Evolutionary conservation across 2,113 vertebrate species (phyloP).

Genomic region (Sorex fumeus): DNA sequence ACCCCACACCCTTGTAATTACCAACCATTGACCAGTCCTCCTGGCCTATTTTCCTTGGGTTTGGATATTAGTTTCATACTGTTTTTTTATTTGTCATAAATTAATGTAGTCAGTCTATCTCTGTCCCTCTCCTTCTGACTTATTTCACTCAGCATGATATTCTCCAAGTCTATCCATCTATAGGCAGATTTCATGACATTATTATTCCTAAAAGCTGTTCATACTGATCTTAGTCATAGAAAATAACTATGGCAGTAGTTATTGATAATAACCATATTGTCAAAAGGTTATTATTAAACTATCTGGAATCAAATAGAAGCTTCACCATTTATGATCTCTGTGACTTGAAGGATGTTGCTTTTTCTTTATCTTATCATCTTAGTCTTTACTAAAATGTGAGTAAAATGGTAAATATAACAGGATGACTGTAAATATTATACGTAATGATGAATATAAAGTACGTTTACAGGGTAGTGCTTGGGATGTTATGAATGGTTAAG

Average conservation of each 20-base stretch:
- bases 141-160: too few relatives aligned
- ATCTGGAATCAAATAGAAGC: slow-evolving; percentile 31
- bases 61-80: too few relatives aligned
- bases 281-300: neutral
- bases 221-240: neutral
- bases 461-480: neutral
- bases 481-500: slow-evolving; percentile 21
- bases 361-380: neutral
- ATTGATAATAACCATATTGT: neutral
- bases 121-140: too few relatives aligned
- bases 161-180: too few relatives aligned
- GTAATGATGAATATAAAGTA: neutral
- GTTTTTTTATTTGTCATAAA: too few relatives aligned
- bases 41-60: too few relatives aligned
- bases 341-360: slow-evolving; percentile 35
- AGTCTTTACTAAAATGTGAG: slow-evolving; percentile 38
- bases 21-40: too few relatives aligned
- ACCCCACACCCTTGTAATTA: too few relatives aligned
- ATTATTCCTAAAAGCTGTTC: neutral
- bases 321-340: slow-evolving; percentile 19
- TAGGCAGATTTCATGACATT: too few relatives aligned
- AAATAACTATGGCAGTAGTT: neutral
- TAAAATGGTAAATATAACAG: neutral
- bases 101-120: too few relatives aligned
- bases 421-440: neutral